phyloP scores from a whole-genome alignment of 1,140 invertebrate species.

The Lepidurus couesii region DNA sequence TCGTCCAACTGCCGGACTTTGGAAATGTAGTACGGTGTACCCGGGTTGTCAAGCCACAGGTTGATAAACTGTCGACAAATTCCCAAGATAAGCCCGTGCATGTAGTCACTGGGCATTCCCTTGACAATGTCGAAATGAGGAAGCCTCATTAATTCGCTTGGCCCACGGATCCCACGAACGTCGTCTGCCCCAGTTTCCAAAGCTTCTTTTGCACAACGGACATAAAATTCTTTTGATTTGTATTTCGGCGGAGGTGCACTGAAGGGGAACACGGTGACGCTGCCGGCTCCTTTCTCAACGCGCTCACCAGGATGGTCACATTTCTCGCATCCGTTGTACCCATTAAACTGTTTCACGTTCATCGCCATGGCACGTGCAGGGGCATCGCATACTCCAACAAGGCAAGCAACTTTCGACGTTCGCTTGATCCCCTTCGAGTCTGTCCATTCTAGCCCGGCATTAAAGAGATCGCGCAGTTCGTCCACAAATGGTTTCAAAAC shows the following conservation, averaged over 20 bases:
- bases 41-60: neutral
- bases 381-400: neutral
- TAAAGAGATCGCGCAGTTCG: constrained; percentile 4
- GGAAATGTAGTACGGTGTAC: neutral
- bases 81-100: constrained; percentile 26
- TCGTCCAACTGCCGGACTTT: neutral
- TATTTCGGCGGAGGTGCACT: neutral
- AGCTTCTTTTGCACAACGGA: neutral
- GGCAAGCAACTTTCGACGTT: neutral
- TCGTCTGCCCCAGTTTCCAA: neutral
- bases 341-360: constrained; percentile 23
- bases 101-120: constrained; percentile 16
- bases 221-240: constrained; percentile 12
- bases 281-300: constrained; percentile 27
- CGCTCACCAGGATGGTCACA: constrained; percentile 23
- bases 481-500: constrained; percentile 17
- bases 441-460: constrained; percentile 22
- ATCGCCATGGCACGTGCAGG: neutral
- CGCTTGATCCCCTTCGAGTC: neutral
- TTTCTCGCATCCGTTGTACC: constrained; percentile 24
- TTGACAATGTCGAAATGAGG: constrained; percentile 25
- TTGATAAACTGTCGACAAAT: constrained; percentile 5
- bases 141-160: neutral
- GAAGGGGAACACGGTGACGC: neutral
- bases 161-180: constrained; percentile 14